Conservation (phyloP, 2,888 invertebrate genomes). For the Acrobeloides nanus region DNA sequence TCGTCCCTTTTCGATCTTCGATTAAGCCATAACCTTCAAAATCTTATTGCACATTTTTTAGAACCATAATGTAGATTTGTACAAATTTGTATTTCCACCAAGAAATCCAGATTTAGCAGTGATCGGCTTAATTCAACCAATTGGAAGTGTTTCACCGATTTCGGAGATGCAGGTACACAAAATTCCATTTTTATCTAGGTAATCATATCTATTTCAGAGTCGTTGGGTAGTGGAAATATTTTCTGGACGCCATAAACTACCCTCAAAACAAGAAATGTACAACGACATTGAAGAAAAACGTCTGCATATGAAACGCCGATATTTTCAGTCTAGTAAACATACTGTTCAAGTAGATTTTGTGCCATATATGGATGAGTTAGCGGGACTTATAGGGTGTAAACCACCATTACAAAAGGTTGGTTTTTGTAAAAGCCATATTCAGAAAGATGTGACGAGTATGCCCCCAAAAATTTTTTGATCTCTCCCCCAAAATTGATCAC, state of each 20-base stretch:
- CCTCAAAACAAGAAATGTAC: slow-evolving; percentile 23
- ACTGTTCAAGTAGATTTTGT: slow-evolving; percentile 48
- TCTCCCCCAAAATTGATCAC: too few species aligned
- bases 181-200: slow-evolving; percentile 1
- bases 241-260: slow-evolving; percentile 28
- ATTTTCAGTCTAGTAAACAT: slow-evolving; percentile 44
- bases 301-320: slow-evolving; percentile 38
- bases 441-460: too few species aligned
- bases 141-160: slow-evolving; percentile 57
- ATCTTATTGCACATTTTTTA: slow-evolving; percentile 9
- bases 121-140: slow-evolving; percentile 56
- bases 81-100: slow-evolving; percentile 56
- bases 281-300: slow-evolving; percentile 35
- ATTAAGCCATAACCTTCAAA: slow-evolving; percentile 2
- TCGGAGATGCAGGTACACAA: slow-evolving; percentile 56
- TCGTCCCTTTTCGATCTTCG: not conserved
- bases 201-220: slow-evolving; percentile 11
- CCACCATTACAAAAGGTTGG: slow-evolving; percentile 34
- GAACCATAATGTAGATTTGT: slow-evolving; percentile 54
- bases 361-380: slow-evolving; percentile 50
- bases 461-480: too few species aligned
- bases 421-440: not conserved
- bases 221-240: slow-evolving; percentile 45
- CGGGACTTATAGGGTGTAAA: slow-evolving; percentile 39
- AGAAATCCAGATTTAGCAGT: slow-evolving; percentile 50